A percentile compares a stretch with the other conserved stretches of the same genome.
Conservation (phyloP, 2,113 vertebrate species). For the Esox niger region DNA sequence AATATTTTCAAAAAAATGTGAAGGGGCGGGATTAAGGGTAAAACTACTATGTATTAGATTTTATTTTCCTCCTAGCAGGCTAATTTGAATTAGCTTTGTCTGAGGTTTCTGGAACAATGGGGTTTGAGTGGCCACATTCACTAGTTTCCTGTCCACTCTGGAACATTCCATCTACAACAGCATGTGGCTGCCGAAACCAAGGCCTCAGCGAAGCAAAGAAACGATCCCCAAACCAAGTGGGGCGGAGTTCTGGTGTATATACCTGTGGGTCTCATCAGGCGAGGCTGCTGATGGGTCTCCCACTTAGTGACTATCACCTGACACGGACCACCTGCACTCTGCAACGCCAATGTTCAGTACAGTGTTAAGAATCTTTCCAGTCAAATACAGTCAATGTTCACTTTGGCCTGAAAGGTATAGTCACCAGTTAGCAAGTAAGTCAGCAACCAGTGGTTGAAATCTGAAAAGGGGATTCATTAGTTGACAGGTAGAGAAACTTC, state of each 20-base stretch:
- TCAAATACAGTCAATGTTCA: conserved; percentile 41
- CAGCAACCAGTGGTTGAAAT: conserved; percentile 56
- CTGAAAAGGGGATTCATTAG: conserved; percentile 71
- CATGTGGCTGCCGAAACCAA: background rate
- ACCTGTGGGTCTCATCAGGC: conserved; percentile 98
- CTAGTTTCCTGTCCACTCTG: conserved; percentile 30
- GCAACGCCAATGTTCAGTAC: conserved; percentile 94
- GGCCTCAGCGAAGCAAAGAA: background rate
- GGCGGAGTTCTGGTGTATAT: conserved; percentile 64
- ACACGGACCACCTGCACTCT: conserved; percentile 90
- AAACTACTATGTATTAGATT: background rate
- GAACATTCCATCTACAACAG: conserved; percentile 10
- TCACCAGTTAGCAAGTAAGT: conserved; percentile 55
- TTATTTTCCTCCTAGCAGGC: conserved; percentile 4
- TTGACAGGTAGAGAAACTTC: conserved; percentile 14
- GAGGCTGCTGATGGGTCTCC: conserved; percentile 98
- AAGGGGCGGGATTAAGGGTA: background rate
- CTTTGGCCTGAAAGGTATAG: conserved; percentile 43
- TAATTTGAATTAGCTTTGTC: conserved; percentile 20
- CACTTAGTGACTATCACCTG: conserved; percentile 98
- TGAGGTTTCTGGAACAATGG: background rate
- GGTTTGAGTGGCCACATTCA: conserved; percentile 4
- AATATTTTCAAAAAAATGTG: background rate
- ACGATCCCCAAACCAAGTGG: conserved; percentile 26
- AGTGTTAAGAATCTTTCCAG: conserved; percentile 60